Conservation (phyloP, 2,113 vertebrate species). For the Ploceus nigricollis region DNA sequence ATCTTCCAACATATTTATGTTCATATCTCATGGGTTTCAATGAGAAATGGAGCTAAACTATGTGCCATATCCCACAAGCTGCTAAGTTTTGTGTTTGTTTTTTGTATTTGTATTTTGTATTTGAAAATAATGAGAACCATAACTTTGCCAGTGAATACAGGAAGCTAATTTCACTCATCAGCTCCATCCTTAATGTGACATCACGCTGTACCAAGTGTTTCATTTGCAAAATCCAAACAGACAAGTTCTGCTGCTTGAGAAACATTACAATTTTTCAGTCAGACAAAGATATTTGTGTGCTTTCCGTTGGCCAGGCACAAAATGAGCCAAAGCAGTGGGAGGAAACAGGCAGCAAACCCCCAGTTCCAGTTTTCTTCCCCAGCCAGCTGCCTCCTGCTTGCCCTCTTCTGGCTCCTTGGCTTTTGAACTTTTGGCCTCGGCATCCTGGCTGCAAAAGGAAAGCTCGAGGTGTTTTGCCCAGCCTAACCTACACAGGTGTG, state of each 20-base stretch:
- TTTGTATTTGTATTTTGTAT: neutral
- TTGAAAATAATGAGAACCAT: neutral
- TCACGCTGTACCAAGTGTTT: neutral
- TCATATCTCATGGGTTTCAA: neutral
- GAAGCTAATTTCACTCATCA: slow-evolving; percentile 20
- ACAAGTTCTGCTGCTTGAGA: neutral
- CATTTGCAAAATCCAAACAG: neutral
- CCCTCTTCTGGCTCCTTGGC: neutral
- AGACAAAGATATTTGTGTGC: neutral
- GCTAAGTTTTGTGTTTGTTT: neutral
- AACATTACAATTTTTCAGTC: neutral
- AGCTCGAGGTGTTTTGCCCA: neutral
- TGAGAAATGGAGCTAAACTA: neutral
- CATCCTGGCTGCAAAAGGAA: neutral
- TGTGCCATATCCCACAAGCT: neutral
- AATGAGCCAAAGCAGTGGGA: neutral
- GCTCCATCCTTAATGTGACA: neutral
- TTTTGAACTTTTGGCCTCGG: neutral
- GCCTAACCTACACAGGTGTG: neutral
- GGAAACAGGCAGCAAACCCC: neutral
- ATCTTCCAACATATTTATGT: neutral
- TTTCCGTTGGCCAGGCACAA: neutral
- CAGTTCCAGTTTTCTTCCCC: neutral
- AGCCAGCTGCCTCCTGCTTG: neutral
- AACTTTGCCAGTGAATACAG: neutral